Evolutionary conservation across 2,113 vertebrate genomes (phyloP), one percentile per base, ranked within the genome.

Genomic region (Poeciliopsis occidentalis): DNA sequence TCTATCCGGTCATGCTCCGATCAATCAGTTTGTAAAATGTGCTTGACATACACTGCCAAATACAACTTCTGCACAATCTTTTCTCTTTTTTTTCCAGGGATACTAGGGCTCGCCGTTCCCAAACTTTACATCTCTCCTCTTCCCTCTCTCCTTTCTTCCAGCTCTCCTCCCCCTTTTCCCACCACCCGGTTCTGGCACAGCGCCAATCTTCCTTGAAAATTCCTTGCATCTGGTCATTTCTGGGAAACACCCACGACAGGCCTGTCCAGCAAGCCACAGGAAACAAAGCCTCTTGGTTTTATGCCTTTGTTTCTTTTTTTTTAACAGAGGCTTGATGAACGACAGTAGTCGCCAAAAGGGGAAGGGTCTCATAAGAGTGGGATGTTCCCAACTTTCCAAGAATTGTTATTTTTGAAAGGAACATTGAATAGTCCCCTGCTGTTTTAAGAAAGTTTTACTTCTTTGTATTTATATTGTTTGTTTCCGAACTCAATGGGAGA

Each of bases 151-250:
- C 47, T 39, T 69, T 29, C 27, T 41, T 61, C 27, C 29, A 72
- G 44, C 67, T 32, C 41, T 27, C 62, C 54, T 39, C 60, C 60
- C 41, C 64, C 47, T n/a, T 24, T n/a, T 47, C 51, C 65, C 51
- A 65, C 64, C 74, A 71, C 63, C 72, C 71, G 44, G n/a, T 60
- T 26, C 61, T 73, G 13, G 82, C 70, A 0, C 73, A 22, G 39
- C 0, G 51, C 85, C 83, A 78, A 60, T 51, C 69, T 86, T 87
- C 67, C 73, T 80, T 89, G 19, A 24, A 57, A 86, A 88, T 89
- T 90, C 84, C 81, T 72, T 7, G 61, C 82, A 87, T 88, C 79
- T 87, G 88, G 69, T 85, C 71, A 79, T 88, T 92, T 92, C 84
- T 88, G 76, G 87, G 88, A 93, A 92, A 84, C 88, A 78, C 88